phyloP scores from a whole-genome alignment of 2,797 vertebrate species.

The Mormyrus proboscirostris region DNA sequence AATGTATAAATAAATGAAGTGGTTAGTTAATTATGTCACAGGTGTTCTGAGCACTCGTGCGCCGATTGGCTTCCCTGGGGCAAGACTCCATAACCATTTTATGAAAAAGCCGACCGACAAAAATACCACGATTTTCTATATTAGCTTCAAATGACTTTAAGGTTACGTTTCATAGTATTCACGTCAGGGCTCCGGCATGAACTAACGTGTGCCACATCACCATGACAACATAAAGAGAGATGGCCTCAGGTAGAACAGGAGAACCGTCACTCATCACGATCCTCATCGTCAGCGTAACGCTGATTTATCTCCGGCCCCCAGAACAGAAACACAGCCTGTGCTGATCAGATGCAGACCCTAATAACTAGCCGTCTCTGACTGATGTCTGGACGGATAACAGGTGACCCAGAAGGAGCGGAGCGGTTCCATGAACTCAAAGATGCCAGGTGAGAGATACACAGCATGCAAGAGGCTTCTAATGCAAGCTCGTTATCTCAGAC shows the following conservation, averaged over 20 bases:
- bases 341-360: background rate
- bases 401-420: background rate
- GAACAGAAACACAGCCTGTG: background rate
- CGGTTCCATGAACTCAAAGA: background rate
- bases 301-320: background rate
- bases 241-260: background rate
- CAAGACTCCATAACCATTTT: background rate
- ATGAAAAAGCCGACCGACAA: background rate
- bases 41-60: background rate
- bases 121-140: background rate
- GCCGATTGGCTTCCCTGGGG: background rate
- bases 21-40: background rate
- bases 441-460: background rate
- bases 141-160: background rate
- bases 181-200: background rate
- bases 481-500: background rate
- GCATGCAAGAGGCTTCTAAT: background rate
- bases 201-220: background rate
- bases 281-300: too few relatives aligned
- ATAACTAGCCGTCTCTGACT: background rate
- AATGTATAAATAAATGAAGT: background rate
- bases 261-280: background rate
- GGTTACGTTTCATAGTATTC: background rate
- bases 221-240: slow-evolving; percentile 1
- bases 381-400: background rate